Conservation (phyloP, 1,140 invertebrate species). For the Drosophila subobscura region DNA sequence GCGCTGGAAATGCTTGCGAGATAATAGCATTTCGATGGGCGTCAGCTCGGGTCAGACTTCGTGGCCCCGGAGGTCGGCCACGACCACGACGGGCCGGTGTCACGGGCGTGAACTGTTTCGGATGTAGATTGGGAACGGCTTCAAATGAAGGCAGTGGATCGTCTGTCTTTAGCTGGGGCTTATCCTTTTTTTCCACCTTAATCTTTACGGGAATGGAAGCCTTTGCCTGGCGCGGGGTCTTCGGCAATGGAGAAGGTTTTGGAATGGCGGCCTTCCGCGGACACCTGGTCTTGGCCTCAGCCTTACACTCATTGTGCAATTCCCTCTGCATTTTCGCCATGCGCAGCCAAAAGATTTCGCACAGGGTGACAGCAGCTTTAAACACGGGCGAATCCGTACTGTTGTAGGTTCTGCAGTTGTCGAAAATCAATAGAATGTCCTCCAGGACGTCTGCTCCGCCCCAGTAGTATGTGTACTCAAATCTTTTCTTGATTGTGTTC, state of each 20-base stretch:
- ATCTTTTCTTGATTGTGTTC: conserved; percentile 29
- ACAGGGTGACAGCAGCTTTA: conserved; percentile 18
- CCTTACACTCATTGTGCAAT: conserved; percentile 7
- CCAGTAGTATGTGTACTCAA: conserved; percentile 43
- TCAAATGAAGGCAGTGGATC: no score
- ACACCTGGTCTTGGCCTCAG: conserved; percentile 4
- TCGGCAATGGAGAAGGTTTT: not conserved
- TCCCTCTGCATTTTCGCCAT: conserved; percentile 10
- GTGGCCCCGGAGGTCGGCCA: no score
- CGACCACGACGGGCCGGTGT: no score
- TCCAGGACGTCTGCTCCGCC: conserved; percentile 23
- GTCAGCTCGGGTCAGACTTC: no score
- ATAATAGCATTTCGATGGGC: no score
- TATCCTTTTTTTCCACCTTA: not conserved
- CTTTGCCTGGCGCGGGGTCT: not conserved
- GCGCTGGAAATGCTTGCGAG: no score
- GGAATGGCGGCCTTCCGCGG: not conserved
- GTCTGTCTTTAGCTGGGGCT: no score
- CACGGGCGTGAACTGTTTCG: no score
- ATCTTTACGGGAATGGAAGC: not conserved
- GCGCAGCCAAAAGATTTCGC: not conserved
- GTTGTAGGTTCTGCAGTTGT: conserved; percentile 35
- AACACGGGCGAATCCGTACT: conserved; percentile 9
- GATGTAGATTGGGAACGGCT: no score
- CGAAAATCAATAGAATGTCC: conserved; percentile 35